Base-by-base conservation (phyloP, 1,140 invertebrate genomes). In the Muscidifurax raptorellus region DNA sequence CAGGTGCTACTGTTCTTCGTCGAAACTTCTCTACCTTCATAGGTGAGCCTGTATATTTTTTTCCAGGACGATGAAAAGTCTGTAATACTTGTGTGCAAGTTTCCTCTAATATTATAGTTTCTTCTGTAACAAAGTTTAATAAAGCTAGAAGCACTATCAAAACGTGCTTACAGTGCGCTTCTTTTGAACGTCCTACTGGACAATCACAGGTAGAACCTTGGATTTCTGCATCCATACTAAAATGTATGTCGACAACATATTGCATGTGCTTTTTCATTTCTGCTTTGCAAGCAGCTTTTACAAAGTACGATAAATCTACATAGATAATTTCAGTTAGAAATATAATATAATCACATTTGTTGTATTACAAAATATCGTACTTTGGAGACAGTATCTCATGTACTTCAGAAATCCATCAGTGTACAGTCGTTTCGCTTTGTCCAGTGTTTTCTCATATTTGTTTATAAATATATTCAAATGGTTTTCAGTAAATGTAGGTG, bases 201-300 rank as follows among this genome's bases (percentile, higher is more conserved):
- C 75, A 78, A 15, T 78, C 75, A 78, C 75, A 78, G 25, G 2
- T 27, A 28, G 3, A 22, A 15, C 25, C 75, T 59, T 59, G 40
- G 12, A 78, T 78, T 78, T 78, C 75, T 12, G 10, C 44, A 78
- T 78, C 75, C 36, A 78, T 78, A 59, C n/a, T 59, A 0, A 78
- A 59, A 15, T 25, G 0, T 13, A 78, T 64, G 52, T 59, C 40
- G 0, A 36, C 13, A 28, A 25, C 36, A 59, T 52, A 78, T 28
- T 28, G 30, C 44, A 47, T 47, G 27, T 77, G 75, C 30, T 78
- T 78, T 64, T 59, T 78, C 44, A 78, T 59, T 59, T 78, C 75
- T 27, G 75, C 44, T 28, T 59, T 78, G 30, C 75, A 78, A 30
- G 13, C 30, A 78, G 30, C 2, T 59, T 78, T 59, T 22, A 75